phyloP scores from a whole-genome alignment of 2,797 vertebrate genomes.

The Smutsia temminckii region DNA sequence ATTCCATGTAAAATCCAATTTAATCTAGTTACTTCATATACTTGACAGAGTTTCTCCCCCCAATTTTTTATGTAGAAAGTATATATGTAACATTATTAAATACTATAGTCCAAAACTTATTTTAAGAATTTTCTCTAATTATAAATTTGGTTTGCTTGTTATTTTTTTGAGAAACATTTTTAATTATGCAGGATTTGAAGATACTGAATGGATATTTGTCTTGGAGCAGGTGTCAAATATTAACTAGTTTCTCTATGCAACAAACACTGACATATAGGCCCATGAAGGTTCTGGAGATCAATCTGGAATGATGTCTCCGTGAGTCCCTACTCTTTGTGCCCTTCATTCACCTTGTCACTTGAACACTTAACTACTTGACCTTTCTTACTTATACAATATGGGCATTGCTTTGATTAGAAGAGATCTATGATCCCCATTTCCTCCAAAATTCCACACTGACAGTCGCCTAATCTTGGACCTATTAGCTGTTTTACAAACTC shows the following conservation, averaged over 20 bases:
- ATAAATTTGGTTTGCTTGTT: conserved; percentile 18
- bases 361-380: not conserved
- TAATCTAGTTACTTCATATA: not conserved
- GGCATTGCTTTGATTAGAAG: not conserved
- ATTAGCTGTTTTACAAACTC: not conserved
- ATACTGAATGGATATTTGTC: not conserved
- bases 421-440: not conserved
- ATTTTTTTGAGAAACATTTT: conserved; percentile 31
- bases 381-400: not conserved
- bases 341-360: not conserved
- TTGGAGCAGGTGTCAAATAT: not conserved
- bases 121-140: conserved; percentile 5
- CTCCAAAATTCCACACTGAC: not conserved
- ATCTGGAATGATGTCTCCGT: not conserved
- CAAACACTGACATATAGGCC: not conserved
- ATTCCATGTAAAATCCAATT: not conserved
- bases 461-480: not conserved
- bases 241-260: not conserved
- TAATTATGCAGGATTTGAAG: not conserved
- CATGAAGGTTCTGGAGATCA: not conserved
- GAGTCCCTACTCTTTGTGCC: not conserved
- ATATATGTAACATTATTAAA: conserved; percentile 18
- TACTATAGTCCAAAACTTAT: conserved; percentile 21
- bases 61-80: conserved; percentile 17
- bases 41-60: not conserved